Conservation (phyloP, 2,113 vertebrate genomes). For the Centrocercus urophasianus region DNA sequence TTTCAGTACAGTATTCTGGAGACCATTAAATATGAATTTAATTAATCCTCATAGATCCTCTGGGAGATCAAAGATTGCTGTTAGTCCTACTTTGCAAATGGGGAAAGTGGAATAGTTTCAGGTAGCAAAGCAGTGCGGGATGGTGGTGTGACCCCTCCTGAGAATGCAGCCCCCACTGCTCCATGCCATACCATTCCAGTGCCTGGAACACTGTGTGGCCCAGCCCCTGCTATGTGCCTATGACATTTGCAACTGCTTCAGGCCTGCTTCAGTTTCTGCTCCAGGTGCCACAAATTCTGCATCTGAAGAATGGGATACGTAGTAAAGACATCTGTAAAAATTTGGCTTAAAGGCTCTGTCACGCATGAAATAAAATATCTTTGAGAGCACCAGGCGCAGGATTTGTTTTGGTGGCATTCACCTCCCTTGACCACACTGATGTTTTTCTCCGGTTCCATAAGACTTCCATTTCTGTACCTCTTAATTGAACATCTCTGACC, state of each 20-base stretch:
- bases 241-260: not conserved
- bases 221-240: not conserved
- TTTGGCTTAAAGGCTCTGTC: not conserved
- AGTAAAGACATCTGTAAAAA: not conserved
- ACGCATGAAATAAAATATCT: not conserved
- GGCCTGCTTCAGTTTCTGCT: not conserved
- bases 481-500: not conserved
- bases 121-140: not conserved
- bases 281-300: not conserved
- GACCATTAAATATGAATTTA: conserved; percentile 44
- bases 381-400: fast-evolving
- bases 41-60: conserved; percentile 43
- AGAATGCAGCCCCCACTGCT: not conserved
- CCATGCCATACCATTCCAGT: not conserved
- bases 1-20: conserved; percentile 1
- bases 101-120: conserved; percentile 17
- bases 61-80: conserved; percentile 1
- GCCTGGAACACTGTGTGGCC: not conserved
- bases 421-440: not conserved
- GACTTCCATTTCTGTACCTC: not conserved
- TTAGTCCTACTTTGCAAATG: conserved; percentile 1
- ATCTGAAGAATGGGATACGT: not conserved
- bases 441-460: not conserved
- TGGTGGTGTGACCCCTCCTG: not conserved
- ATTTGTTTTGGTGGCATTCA: not conserved